Base-by-base conservation (phyloP, 2,888 invertebrate species). In the Lycophotia porphyrea region DNA sequence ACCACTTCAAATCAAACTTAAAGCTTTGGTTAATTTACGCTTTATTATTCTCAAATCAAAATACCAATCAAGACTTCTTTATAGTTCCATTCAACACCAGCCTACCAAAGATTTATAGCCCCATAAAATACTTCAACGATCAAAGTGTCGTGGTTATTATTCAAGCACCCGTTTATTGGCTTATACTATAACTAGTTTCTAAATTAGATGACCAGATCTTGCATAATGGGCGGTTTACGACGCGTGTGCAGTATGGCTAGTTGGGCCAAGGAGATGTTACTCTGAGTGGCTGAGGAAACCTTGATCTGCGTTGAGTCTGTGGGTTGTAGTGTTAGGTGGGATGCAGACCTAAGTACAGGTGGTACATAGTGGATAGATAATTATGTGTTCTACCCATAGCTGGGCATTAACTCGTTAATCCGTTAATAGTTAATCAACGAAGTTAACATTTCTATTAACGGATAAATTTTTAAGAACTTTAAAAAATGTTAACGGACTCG, bases 151-250 rank as follows among this genome's bases (percentile, higher is more conserved):
- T 69, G 60, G 52, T 71, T 74, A 78, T 64, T 78, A 78, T 82
- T 73, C 83, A 71, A 73, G 72, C 58, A 18, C 52, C 34, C n/a
- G 21, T 83, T 73, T 72, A 77, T 80, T 71, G 52, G 72, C n/a
- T 24, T 9, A 34, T 55, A 61, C 42, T 72, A 67, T 76, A 76
- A 67, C 72, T 60, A 75, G 78, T 69, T 78, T 77, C 76, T 84
- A 76, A 80, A 84, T 84, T 74, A 78, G 84, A 79, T 82, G 82
- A 78, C 63, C 82, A 78, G 79, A 68, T 67, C 60, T 84, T 80
- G 31, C 82, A 82, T 80, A 80, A 82, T 72, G 47, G 58, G 55
- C n/a, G 70, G 36, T 78, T 68, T 77, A 76, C 55, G 69, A 65
- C 65, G 27, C 47, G 44, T 21, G 27, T 75, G 74, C 75, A 70